These are phyloP conservation scores for Lasioglossum leucozonium DNA, from an alignment of 2,888 invertebrate genomes.

Conservation along the genomic window DNA sequence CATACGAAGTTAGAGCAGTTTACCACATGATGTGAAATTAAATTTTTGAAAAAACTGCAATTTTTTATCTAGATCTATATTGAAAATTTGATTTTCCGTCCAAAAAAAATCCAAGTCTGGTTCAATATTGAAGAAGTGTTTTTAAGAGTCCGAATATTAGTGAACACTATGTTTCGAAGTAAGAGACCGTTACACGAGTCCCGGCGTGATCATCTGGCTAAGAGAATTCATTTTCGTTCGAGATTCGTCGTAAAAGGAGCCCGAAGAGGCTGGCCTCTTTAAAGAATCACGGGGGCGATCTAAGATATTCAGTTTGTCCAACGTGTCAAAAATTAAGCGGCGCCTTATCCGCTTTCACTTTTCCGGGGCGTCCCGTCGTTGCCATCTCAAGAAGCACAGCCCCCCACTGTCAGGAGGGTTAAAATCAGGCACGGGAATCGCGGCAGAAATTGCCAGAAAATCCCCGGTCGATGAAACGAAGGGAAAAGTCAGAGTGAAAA, in stretches of 20 bases:
- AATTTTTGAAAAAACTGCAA: too few relatives aligned
- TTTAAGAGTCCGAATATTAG: too few relatives aligned
- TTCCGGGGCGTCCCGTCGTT: background rate
- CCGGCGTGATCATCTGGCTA: too few relatives aligned
- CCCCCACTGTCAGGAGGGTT: background rate
- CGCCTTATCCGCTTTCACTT: constrained; percentile 21
- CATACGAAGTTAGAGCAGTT: too few relatives aligned
- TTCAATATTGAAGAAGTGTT: too few relatives aligned
- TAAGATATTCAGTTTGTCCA: constrained; percentile 10
- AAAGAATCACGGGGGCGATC: background rate
- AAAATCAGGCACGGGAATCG: constrained; percentile 32
- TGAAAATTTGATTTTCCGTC: too few relatives aligned
- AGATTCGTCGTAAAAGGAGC: background rate
- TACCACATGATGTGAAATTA: too few relatives aligned
- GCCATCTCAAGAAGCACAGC: background rate
- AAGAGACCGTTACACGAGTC: background rate
- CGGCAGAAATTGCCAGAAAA: constrained; percentile 40
- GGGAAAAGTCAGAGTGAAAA: constrained; percentile 19
- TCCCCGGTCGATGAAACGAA: constrained; percentile 36
- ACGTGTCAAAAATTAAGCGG: constrained; percentile 20
- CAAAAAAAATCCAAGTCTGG: too few relatives aligned
- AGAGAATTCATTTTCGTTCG: background rate
- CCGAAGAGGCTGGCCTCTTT: background rate
- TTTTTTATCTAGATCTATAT: too few relatives aligned
- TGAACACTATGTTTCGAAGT: background rate